phyloP scores from a whole-genome alignment of 2,797 vertebrate species.

The Luscinia megarhynchos region DNA sequence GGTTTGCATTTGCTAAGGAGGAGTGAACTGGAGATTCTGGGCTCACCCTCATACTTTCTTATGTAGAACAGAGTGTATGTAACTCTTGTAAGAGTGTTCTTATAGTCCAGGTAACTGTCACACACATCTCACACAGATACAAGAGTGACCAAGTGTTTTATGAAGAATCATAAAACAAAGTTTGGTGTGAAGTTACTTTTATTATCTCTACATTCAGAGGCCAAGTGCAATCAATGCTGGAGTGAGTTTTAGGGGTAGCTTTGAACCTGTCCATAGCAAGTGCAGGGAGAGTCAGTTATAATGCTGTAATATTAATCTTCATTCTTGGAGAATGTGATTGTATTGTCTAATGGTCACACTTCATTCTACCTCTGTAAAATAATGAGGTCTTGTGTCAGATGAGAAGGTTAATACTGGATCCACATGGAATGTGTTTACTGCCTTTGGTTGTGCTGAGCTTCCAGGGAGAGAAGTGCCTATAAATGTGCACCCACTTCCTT shows the following conservation, averaged over 20 bases:
- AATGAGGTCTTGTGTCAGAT: not conserved
- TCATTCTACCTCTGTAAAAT: not conserved
- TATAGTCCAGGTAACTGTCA: not conserved
- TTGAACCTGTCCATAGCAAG: not conserved
- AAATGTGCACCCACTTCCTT: not conserved
- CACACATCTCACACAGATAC: not conserved
- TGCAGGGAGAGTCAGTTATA: not conserved
- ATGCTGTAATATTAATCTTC: not conserved
- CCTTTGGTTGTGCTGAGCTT: not conserved
- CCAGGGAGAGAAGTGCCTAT: not conserved
- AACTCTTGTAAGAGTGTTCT: not conserved
- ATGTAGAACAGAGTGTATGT: not conserved
- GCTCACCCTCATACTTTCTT: not conserved
- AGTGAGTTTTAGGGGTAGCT: not conserved
- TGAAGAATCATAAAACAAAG: not conserved
- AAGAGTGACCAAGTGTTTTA: not conserved
- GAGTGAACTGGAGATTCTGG: conserved; percentile 13
- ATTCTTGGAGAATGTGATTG: not conserved
- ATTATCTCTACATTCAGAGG: not conserved
- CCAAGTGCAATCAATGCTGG: not conserved
- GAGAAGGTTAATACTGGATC: not conserved
- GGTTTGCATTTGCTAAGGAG: not conserved
- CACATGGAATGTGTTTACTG: not conserved
- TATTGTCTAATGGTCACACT: not conserved
- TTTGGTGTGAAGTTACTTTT: not conserved